Percentiles rank a stretch among this genome's conserved stretches.
These are phyloP conservation scores for Pachycephala philippinensis DNA, from an alignment of 2,113 vertebrate genomes.

Conservation along the genomic window DNA sequence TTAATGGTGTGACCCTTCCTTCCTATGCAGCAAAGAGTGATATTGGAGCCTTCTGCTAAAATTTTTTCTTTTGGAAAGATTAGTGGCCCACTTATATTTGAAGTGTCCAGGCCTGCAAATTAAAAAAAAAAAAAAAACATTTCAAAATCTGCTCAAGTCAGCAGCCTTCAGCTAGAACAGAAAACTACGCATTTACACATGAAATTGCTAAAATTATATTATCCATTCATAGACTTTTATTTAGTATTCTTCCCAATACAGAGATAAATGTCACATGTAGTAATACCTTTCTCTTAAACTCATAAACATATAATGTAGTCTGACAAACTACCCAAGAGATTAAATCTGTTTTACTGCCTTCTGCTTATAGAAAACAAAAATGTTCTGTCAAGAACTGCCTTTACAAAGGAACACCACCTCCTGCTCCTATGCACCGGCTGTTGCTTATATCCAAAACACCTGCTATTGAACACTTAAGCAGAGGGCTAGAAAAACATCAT, in stretches of 20 bases:
- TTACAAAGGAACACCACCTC: neutral
- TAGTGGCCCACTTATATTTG: neutral
- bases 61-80: slow-evolving; percentile 60
- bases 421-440: neutral
- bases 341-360: neutral
- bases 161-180: neutral
- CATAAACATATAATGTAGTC: neutral
- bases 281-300: neutral
- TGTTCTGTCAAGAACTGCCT: neutral
- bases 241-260: neutral
- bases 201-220: neutral
- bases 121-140: neutral
- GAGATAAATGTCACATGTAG: neutral
- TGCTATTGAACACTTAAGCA: neutral
- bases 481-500: neutral
- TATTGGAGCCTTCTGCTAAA: slow-evolving; percentile 59
- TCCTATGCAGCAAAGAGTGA: slow-evolving; percentile 67
- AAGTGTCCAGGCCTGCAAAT: slow-evolving; percentile 37
- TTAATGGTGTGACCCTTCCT: neutral
- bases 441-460: neutral
- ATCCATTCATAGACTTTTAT: neutral
- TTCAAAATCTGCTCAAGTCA: neutral
- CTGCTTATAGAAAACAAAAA: neutral
- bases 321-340: neutral
- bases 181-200: neutral